Evolutionary conservation across 1,140 invertebrate genomes (phyloP).

Genomic region (Zaprionus davidi): DNA sequence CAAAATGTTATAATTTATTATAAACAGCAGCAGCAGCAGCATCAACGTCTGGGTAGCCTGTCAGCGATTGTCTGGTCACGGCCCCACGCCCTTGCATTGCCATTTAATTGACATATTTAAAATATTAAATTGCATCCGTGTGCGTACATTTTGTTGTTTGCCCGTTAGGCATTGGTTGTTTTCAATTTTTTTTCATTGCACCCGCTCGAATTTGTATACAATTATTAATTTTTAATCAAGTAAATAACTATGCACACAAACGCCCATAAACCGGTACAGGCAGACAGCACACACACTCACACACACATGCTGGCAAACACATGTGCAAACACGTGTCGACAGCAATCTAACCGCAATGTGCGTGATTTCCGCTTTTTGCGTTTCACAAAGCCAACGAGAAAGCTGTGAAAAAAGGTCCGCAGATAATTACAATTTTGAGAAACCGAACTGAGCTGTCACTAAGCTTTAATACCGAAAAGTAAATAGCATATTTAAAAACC

Average conservation of each 20-base stretch:
- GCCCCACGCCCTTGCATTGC: not conserved
- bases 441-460: not conserved
- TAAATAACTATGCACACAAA: slow-evolving; percentile 60
- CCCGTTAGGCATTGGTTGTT: slow-evolving; percentile 40
- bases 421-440: slow-evolving; percentile 12
- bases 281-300: slow-evolving; percentile 1
- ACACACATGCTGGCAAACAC: not conserved
- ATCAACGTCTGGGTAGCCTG: slow-evolving; percentile 40
- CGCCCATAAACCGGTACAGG: slow-evolving; percentile 30
- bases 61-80: slow-evolving; percentile 64
- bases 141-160: slow-evolving; percentile 54
- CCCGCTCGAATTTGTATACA: slow-evolving; percentile 56
- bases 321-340: slow-evolving; percentile 32
- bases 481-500: not conserved
- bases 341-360: slow-evolving; percentile 58
- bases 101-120: slow-evolving; percentile 82
- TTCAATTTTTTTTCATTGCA: slow-evolving; percentile 6
- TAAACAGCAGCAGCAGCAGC: slow-evolving; percentile 58
- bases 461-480: not conserved
- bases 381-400: slow-evolving; percentile 50
- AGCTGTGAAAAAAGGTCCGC: slow-evolving; percentile 29
- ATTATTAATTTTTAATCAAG: slow-evolving; percentile 82
- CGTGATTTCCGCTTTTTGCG: slow-evolving; percentile 62
- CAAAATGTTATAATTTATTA: slow-evolving; percentile 69
- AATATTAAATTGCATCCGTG: slow-evolving; percentile 82